phyloP scores from a whole-genome alignment of 2,888 invertebrate species.

The Trisateles emortualis region DNA sequence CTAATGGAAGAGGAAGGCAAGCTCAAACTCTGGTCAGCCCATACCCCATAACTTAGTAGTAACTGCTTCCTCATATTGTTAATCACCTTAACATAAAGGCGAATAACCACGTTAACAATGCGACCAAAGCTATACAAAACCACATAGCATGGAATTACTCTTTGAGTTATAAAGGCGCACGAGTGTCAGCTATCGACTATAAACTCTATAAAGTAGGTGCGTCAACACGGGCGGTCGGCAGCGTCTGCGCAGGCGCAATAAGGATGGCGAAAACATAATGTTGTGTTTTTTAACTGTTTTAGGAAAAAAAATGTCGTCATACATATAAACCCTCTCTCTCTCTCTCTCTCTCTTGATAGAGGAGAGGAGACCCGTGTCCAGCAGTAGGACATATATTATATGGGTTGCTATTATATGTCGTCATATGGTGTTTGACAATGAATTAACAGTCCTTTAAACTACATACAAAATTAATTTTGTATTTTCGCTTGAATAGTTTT shows the following conservation, averaged over 20 bases:
- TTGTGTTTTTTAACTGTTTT: background rate
- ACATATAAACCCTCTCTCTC: too few species aligned
- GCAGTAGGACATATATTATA: too few species aligned
- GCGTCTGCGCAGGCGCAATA: slow-evolving; percentile 27
- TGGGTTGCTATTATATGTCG: too few species aligned
- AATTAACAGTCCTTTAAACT: too few species aligned
- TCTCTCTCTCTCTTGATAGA: too few species aligned
- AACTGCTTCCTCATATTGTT: background rate
- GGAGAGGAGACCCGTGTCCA: too few species aligned
- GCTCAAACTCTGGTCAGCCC: too few species aligned
- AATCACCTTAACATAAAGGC: background rate
- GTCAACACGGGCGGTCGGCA: slow-evolving; percentile 39
- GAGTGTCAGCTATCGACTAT: slow-evolving; percentile 30
- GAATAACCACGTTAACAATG: background rate
- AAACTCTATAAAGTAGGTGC: slow-evolving; percentile 44
- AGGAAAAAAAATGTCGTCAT: too few species aligned
- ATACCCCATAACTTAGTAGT: background rate
- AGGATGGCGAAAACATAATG: slow-evolving; percentile 27
- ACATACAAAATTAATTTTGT: too few species aligned
- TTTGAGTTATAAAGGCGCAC: slow-evolving; percentile 37
- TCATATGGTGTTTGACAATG: too few species aligned
- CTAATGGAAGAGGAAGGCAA: too few species aligned
- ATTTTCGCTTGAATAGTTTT: too few species aligned
- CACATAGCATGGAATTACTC: slow-evolving; percentile 31
- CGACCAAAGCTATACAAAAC: slow-evolving; percentile 34